A percentile compares a stretch with the other conserved stretches of the same genome.
Conservation (phyloP, 2,888 invertebrate genomes). For the Slavum lentiscoides region DNA sequence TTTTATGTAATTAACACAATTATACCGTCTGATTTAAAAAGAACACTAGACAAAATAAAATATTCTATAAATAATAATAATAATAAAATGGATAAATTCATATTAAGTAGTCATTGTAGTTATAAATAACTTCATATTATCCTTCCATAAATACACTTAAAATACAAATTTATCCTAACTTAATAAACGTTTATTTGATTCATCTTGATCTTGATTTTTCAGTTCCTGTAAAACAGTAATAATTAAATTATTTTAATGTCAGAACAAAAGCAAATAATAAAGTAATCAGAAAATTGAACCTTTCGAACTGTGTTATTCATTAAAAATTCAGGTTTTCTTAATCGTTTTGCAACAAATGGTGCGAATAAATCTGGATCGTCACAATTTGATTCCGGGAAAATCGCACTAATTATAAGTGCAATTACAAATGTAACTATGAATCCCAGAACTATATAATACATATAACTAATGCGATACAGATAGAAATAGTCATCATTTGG, state of each 20-base stretch:
- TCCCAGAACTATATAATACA: constrained; percentile 54
- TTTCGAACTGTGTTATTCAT: background rate
- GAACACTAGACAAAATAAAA: too few relatives aligned
- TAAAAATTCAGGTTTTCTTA: constrained; percentile 29
- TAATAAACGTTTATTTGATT: constrained; percentile 5
- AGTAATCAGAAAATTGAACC: constrained; percentile 23
- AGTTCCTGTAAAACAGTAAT: constrained; percentile 13
- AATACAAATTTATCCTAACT: background rate
- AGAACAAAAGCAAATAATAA: background rate
- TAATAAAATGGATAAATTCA: background rate
- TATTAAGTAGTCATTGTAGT: background rate
- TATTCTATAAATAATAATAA: too few relatives aligned
- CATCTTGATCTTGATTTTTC: background rate
- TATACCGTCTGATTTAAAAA: too few relatives aligned
- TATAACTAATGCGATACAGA: constrained; percentile 54
- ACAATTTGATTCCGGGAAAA: constrained; percentile 17
- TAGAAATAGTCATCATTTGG: constrained; percentile 47
- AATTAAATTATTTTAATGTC: background rate
- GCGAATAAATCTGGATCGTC: constrained; percentile 53
- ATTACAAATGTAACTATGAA: constrained; percentile 50
- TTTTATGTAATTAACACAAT: too few relatives aligned
- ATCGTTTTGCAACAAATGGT: constrained; percentile 48
- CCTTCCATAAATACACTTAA: background rate
- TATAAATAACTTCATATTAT: background rate
- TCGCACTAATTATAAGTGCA: constrained; percentile 47